Evolutionary conservation across 2,888 invertebrate species (phyloP).

Genomic region (Drosophila sordidapex): DNA sequence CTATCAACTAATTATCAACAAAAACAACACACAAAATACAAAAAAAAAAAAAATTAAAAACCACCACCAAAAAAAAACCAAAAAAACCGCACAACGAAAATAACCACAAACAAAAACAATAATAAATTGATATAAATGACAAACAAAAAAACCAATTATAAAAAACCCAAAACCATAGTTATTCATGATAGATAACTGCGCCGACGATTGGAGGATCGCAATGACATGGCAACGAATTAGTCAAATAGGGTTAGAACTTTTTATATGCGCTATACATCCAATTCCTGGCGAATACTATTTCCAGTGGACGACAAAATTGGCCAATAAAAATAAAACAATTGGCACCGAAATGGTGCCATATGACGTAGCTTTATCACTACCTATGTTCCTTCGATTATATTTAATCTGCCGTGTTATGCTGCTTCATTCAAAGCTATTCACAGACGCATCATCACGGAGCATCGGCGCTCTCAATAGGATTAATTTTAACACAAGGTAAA

Average conservation of each 20-base stretch:
- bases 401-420: conserved; percentile 99
- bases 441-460: conserved; percentile 99
- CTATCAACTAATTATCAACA: conserved; percentile 36
- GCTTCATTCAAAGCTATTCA: conserved; percentile 99
- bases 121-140: background rate
- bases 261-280: conserved; percentile 98
- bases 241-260: conserved; percentile 95
- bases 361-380: conserved; percentile 98
- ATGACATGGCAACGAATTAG: conserved; percentile 99
- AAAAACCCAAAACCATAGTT: conserved; percentile 88
- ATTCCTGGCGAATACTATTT: conserved; percentile 98
- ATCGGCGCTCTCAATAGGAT: conserved; percentile 99
- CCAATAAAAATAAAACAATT: conserved; percentile 92
- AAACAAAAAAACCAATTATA: conserved; percentile 1
- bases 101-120: conserved; percentile 3
- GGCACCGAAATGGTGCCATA: conserved; percentile 93
- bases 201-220: conserved; percentile 99
- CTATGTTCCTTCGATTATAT: conserved; percentile 99
- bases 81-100: background rate
- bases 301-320: conserved; percentile 97
- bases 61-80: background rate
- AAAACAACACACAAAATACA: conserved; percentile 17
- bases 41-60: background rate
- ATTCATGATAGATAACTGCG: conserved; percentile 99
- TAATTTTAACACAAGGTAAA: conserved; percentile 97